Evolutionary conservation across 92 coral and sea anemone genomes (phyloP).

Genomic region (Epizoanthus rinbou): DNA sequence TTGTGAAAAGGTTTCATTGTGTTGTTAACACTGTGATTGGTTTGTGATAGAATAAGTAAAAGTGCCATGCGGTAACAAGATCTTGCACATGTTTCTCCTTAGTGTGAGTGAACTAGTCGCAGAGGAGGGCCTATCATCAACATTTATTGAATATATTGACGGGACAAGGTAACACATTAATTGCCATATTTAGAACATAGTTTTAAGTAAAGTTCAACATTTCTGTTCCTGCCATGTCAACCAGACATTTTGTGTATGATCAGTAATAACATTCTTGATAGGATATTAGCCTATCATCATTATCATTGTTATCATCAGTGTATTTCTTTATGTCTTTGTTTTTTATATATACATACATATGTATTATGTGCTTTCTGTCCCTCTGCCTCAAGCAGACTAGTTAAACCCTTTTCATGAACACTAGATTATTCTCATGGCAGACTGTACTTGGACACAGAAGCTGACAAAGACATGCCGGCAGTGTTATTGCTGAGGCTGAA

Average conservation of each 20-base stretch:
- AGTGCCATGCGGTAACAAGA: no score
- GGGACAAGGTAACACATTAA: constrained; percentile 80
- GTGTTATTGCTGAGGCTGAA: constrained; percentile 85
- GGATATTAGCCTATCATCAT: no score
- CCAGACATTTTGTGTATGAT: no score
- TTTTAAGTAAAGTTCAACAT: no score
- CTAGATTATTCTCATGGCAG: constrained; percentile 44
- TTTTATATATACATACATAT: no score
- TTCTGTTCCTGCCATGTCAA: no score
- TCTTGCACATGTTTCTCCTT: background rate
- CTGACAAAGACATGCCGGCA: constrained; percentile 95
- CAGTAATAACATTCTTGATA: no score
- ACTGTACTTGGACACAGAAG: constrained; percentile 88
- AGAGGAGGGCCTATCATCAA: constrained; percentile 81
- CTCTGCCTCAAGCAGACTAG: background rate
- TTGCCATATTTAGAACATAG: background rate
- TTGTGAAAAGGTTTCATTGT: background rate
- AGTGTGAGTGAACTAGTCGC: constrained; percentile 89
- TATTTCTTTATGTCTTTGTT: no score
- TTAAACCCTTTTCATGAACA: background rate
- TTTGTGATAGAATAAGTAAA: no score
- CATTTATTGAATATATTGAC: constrained; percentile 91
- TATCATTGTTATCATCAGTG: no score
- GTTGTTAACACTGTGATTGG: background rate
- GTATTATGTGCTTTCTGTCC: background rate